Percentiles rank a stretch among this genome's conserved stretches.
Conservation (phyloP, 2,797 vertebrate species). For the Pangasius sanitwongsei region DNA sequence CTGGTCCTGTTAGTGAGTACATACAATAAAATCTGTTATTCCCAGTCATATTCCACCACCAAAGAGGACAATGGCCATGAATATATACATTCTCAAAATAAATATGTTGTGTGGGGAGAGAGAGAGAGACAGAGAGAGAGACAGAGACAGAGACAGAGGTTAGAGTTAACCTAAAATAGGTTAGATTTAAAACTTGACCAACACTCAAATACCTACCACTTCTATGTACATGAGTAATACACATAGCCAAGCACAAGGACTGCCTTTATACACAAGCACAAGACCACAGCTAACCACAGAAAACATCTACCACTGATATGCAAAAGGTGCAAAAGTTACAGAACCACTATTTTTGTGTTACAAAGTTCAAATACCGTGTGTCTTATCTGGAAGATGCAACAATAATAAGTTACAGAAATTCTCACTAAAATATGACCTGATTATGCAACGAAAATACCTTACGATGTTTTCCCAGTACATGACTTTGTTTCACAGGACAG, state of each 20-base stretch:
- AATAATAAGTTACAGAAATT: not conserved
- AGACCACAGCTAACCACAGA: conserved; percentile 50
- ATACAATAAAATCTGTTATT: conserved; percentile 46
- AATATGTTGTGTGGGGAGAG: conserved; percentile 54
- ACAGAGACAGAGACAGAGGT: conserved; percentile 4
- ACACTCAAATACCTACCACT: conserved; percentile 36
- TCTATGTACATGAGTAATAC: conserved; percentile 55
- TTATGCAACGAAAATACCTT: not conserved
- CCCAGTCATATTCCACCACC: conserved; percentile 46
- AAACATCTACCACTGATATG: conserved; percentile 47
- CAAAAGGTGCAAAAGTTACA: conserved; percentile 20
- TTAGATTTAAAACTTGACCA: conserved; percentile 38
- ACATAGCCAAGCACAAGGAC: conserved; percentile 45
- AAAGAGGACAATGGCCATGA: conserved; percentile 57
- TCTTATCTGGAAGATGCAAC: conserved; percentile 26
- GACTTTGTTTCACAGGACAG: conserved; percentile 16
- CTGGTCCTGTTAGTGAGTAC: conserved; percentile 55
- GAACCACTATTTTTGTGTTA: conserved; percentile 35
- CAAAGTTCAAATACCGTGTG: conserved; percentile 26
- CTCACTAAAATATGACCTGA: conserved; percentile 15
- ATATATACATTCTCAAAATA: conserved; percentile 66
- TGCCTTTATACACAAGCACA: conserved; percentile 52
- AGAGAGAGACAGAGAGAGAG: conserved; percentile 2
- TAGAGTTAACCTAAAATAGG: not conserved
- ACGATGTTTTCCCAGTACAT: not conserved